phyloP scores from a whole-genome alignment of 2,797 vertebrate genomes.

The Triplophysa bombifrons region DNA sequence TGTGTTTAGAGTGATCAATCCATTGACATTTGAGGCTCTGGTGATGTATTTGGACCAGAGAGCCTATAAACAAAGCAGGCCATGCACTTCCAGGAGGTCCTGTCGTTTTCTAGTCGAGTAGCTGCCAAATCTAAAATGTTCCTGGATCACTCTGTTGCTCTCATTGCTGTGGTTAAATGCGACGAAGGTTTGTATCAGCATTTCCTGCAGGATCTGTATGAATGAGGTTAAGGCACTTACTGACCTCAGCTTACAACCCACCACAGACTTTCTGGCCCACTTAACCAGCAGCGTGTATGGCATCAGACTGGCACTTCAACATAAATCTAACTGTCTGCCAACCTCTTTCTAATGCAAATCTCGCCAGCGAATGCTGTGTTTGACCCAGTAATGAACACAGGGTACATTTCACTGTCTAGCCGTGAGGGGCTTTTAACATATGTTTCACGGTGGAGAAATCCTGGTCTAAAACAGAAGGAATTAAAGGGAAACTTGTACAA shows the following conservation, averaged over 20 bases:
- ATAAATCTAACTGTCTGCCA: conserved; percentile 1
- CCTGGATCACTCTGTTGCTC: no score
- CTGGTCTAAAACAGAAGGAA: neutral
- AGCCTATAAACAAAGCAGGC: no score
- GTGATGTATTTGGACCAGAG: no score
- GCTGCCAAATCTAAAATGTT: no score
- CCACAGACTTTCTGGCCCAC: neutral
- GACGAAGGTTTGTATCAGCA: no score
- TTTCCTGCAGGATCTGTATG: neutral
- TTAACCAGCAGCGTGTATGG: neutral
- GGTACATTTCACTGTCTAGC: neutral
- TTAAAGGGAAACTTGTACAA: neutral
- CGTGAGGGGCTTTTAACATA: neutral
- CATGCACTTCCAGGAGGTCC: no score
- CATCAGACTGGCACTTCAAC: conserved; percentile 8
- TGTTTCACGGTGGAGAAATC: neutral
- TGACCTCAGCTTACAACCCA: conserved; percentile 62
- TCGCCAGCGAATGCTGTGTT: neutral
- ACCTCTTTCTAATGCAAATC: neutral
- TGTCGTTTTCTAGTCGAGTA: no score
- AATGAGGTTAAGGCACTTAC: conserved; percentile 61
- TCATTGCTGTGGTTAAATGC: no score
- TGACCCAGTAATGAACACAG: conserved; percentile 8
- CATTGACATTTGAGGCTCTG: no score
- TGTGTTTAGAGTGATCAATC: no score